Conservation (phyloP, 1,140 invertebrate genomes). For the Ditylenchus dipsaci region DNA sequence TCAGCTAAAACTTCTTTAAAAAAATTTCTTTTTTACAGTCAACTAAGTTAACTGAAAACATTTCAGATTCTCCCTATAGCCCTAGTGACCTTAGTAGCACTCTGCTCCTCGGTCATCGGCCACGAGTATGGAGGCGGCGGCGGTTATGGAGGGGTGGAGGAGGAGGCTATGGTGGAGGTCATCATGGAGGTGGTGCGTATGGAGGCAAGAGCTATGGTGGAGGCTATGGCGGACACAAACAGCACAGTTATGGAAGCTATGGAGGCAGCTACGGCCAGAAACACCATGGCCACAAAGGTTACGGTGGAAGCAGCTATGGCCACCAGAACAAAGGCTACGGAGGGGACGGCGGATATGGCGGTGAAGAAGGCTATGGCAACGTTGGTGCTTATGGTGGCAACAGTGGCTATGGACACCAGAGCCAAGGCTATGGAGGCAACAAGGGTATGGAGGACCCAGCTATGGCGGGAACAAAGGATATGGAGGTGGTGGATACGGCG, state of each 20-base stretch:
- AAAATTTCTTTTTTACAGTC: too few species aligned
- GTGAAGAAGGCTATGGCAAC: not conserved
- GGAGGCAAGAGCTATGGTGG: not conserved
- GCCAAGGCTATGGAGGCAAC: too few species aligned
- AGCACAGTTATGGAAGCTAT: not conserved
- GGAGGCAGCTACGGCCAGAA: not conserved
- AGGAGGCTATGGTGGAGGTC: not conserved
- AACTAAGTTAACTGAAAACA: too few species aligned
- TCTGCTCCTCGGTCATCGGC: not conserved
- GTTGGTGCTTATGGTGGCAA: too few species aligned
- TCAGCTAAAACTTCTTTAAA: too few species aligned
- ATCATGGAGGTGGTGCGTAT: not conserved
- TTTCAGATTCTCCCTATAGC: not conserved
- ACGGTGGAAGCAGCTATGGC: not conserved
- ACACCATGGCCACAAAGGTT: not conserved
- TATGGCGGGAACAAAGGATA: too few species aligned
- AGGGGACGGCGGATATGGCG: not conserved
- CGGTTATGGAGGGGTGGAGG: not conserved
- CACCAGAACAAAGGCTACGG: too few species aligned
- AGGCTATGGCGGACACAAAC: not conserved
- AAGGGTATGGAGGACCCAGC: too few species aligned
- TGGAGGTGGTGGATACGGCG: too few species aligned
- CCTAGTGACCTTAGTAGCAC: not conserved
- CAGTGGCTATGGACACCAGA: too few species aligned
- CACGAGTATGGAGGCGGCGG: not conserved